Evolutionary conservation across 2,888 invertebrate species (phyloP), one percentile per base, ranked within the genome.

Genomic region (Rhogogaster chlorosoma): DNA sequence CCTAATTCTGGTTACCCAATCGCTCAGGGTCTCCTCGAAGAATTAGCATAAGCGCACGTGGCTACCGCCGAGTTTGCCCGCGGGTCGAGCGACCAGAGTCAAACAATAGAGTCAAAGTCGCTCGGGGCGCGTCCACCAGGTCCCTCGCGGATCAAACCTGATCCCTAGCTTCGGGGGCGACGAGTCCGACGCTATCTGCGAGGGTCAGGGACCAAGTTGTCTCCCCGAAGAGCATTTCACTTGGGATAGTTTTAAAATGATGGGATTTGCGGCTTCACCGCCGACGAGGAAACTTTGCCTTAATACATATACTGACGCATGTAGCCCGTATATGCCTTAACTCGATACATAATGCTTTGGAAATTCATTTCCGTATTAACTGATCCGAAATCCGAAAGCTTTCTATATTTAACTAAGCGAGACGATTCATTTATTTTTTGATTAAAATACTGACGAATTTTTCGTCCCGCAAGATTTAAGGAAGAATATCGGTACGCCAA

Each of bases 111-210:
- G 67, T 22, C 45, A 70, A 45, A 83, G 83, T 83, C 83, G 70
- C 67, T 83, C 67, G 86, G 86, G 86, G 77, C 84, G 86, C 87
- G 87, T 89, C 88, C 89, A 87, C 89, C 89, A 89, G 87, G 86
- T 83, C 83, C 83, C 83, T 70, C 22, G 88, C 89, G 91, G 92
- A 92, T 91, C 90, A 91, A 89, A 89, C 86, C 88, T 90, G 90
- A 92, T 91, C 90, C 89, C 84, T 86, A 86, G 84, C 87, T 86
- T 88, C 88, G 89, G 90, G 88, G 86, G 87, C 88, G 90, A 89
- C 89, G 88, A 86, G 87, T 86, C 86, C 83, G 67, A 61, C 83
- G 83, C 89, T 91, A 91, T 91, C 90, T 90, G 86, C 88, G 87
- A 88, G 87, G 88, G 88, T 88, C 90, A 90, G 89, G 87, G 89